Evolutionary conservation across 2,888 invertebrate genomes (phyloP).

Genomic region (Tipula vernalis): DNA sequence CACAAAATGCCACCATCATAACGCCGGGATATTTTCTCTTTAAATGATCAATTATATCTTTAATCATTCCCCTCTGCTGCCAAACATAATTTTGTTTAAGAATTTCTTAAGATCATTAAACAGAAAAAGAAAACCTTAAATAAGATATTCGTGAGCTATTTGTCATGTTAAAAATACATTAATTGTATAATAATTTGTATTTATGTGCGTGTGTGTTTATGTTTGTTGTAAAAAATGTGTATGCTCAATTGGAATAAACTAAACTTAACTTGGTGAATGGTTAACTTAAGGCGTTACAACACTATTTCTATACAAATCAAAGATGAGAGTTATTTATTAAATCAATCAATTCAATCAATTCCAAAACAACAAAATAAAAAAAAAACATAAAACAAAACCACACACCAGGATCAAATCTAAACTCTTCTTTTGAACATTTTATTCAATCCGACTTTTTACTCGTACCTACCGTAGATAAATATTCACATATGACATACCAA

Average conservation of each 20-base stretch:
- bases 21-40: background rate
- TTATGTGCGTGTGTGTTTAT: background rate
- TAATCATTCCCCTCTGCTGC: background rate
- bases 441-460: background rate
- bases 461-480: background rate
- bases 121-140: background rate
- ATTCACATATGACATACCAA: background rate
- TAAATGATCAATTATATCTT: background rate
- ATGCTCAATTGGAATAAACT: background rate
- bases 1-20: background rate
- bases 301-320: background rate
- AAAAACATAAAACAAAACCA: background rate
- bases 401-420: background rate
- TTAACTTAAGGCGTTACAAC: background rate
- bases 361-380: no score
- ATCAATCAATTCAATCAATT: background rate
- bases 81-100: background rate
- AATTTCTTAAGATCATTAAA: background rate
- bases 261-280: background rate
- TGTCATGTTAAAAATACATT: background rate
- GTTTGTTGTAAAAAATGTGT: background rate
- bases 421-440: background rate
- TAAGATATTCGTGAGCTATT: background rate
- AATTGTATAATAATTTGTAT: background rate
- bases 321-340: background rate